Evolutionary conservation across 2,113 vertebrate genomes (phyloP), one percentile per base, ranked within the genome.

Genomic region (Ifrita kowaldi): DNA sequence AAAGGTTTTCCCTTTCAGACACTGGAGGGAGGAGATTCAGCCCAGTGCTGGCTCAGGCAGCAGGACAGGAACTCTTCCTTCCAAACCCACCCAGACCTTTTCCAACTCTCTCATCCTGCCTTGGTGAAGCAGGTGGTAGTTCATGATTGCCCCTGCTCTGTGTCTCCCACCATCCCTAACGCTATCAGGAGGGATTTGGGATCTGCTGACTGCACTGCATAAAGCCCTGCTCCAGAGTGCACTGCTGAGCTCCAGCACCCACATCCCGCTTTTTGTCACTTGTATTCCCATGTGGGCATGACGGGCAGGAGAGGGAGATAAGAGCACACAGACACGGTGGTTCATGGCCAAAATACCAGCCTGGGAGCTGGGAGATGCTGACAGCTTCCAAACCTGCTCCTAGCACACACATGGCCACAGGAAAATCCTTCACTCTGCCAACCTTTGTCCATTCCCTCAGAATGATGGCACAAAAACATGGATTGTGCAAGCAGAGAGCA

Each of bases 381-480:
- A 4, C 18, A 37, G 52, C 33, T 75, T 14, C 79, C 73, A 74
- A 39, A n/a, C 17, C 33, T 71, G 87, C 24, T 63, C 67, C 27
- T 11, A 17, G 49, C 55, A 64, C 77, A 15, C 27, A 11, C 0
- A 0, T 1, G 16, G 33, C 52, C 33, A 4, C 1, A 1, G 33
- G n/a, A 12, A 57, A 57, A 67, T 28, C 17, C 39, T 60, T 32
- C 7, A 7, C 42, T 41, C 27, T 2, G 3, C 42, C 83, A 78
- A 0, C 15, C 56, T 74, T 27, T 39, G 80, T 26, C 53, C 41
- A 2, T 35, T 84, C 70, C 46, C 52, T 53, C 37, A 2, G 14
- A 35, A 30, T 3, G 10, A 28, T 0, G 5, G 90, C 7, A 0
- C 9, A 56, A 20, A 64, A 47, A 4, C 41, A 42, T 0, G 1